Base-by-base conservation (phyloP, 2,113 vertebrate species). In the Sus scrofa region DNA sequence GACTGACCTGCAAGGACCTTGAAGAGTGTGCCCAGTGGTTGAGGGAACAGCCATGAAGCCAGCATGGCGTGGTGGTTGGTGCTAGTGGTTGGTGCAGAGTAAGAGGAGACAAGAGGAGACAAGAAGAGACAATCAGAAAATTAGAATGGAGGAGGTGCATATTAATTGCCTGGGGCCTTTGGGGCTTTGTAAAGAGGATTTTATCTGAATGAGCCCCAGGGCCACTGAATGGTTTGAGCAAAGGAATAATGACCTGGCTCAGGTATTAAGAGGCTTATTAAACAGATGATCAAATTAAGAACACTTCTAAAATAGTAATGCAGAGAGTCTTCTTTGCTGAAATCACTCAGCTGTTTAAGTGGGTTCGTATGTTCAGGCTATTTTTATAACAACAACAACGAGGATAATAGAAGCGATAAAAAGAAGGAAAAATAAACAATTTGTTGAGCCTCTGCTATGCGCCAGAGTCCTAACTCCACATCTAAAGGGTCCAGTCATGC, bases 51-150 rank as follows among this genome's bases (percentile, higher is more conserved):
- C 37, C 32, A 26, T 30, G 54, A 54, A 37, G 9, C 37, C 52
- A 54, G 30, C 5, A 0, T 0, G 27, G 10, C 44, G n/a, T 22
- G 10, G 34, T 20, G 0, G 34, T n/a, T n/a, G n/a, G n/a, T n/a
- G n/a, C 44, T 44, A 39, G 54, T 37, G 54, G 20, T 44, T n/a
- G 70, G n/a, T 0, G 1, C 3, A n/a, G 34, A 65, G 15, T 4
- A 39, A 15, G 8, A 8, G 20, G 79, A 26, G n/a, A 79, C 54
- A 39, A 15, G 8, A 8, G 20, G 79, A 26, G n/a, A 79, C 54
- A 39, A 15, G 8, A 8, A 27, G 79, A 26, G n/a, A 84, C 54
- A 37, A 44, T 50, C 22, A 78, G 63, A 84, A 74, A 88, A 58
- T 3, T 19, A 58, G 20, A n/a, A 26, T 13, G 16, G 7, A 12